These are phyloP conservation scores for Papilio protenor DNA, from an alignment of 2,888 invertebrate genomes.

Conservation along the genomic window DNA sequence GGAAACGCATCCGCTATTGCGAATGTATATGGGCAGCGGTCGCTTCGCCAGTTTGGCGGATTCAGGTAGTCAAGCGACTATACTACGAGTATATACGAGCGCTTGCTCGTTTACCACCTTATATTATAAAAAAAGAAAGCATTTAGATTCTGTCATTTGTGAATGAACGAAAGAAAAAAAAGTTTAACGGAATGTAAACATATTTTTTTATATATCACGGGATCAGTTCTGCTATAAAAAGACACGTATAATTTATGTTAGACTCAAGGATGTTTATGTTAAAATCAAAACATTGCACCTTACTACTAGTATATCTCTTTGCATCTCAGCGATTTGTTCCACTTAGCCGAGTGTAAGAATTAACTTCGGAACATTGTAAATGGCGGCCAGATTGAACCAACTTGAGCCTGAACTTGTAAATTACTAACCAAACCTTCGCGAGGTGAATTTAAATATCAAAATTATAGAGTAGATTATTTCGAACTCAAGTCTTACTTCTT, in stretches of 20 bases:
- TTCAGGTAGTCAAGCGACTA: too few relatives aligned
- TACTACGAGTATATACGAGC: too few relatives aligned
- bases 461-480: background rate
- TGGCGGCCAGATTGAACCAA: conserved; percentile 5
- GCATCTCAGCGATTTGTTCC: background rate
- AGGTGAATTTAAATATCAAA: conserved; percentile 13
- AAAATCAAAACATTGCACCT: background rate
- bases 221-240: background rate
- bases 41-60: too few relatives aligned
- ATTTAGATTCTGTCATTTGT: too few relatives aligned
- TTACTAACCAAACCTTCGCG: background rate
- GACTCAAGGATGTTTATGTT: background rate
- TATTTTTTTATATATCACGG: too few relatives aligned
- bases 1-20: too few relatives aligned
- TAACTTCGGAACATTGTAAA: background rate
- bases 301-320: background rate
- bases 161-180: too few relatives aligned
- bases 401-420: background rate
- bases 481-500: background rate
- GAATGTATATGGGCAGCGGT: too few relatives aligned
- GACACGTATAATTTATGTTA: background rate
- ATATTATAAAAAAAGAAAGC: too few relatives aligned
- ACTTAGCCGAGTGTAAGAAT: conserved; percentile 14
- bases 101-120: too few relatives aligned
- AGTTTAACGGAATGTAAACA: too few relatives aligned